Evolutionary conservation across 2,888 invertebrate genomes (phyloP), one percentile per base, ranked within the genome.

Genomic region (Phlogophora meticulosa): DNA sequence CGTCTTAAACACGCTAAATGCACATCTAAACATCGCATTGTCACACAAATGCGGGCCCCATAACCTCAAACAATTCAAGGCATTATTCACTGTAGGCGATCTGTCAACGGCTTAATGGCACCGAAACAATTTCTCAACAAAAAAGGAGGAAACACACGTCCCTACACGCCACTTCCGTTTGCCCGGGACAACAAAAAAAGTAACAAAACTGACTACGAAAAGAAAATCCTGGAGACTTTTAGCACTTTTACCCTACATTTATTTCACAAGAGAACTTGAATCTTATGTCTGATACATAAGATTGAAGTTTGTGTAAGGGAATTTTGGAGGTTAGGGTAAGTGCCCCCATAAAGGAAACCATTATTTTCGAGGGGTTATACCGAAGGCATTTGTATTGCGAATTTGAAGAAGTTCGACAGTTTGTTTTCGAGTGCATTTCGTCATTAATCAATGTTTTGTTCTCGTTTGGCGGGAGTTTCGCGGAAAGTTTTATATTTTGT

Each of bases 351-450:
- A 90, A 94, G 95, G 95, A 94, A 95, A 93, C 94, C 94, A 95
- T 95, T 95, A 95, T 95, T 95, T 94, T 85, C 91, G 93, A 92
- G 92, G 93, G 93, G 94, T 93, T 92, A 92, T 91, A 90, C 88
- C 85, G 86, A 89, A 91, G 90, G 92, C 94, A 93, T 95, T 95
- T 95, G 95, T 95, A 94, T 94, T 87, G 93, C 86, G 94, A 91
- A 94, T 95, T 95, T 94, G 95, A 95, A 94, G 94, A 94, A 95
- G 92, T 95, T 95, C 95, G 95, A 95, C 95, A 95, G 95, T 95
- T 94, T 94, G 95, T 94, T 93, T 92, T 92, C 94, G 93, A 96
- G 95, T 96, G 95, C 95, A 95, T 95, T 95, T 94, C 84, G 88
- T 94, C 94, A 95, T 95, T 94, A 93, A 95, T 94, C 93, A 95